Evolutionary conservation across 2,888 invertebrate species (phyloP).

Genomic region (Apoda limacodes): DNA sequence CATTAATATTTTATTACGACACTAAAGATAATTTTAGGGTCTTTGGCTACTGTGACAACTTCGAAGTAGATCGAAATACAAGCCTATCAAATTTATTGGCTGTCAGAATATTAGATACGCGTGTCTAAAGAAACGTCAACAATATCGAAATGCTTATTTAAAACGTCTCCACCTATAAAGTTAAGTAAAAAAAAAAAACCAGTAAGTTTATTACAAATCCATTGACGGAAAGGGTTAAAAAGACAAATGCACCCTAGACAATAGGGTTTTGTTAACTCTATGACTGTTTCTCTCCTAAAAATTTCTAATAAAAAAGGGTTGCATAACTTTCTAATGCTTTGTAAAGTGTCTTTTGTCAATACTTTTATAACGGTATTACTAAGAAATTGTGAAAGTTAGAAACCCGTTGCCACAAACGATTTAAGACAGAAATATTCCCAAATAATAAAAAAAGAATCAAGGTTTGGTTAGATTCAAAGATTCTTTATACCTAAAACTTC

Average conservation of each 20-base stretch:
- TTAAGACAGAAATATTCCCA: no score
- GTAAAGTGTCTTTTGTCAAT: slow-evolving; percentile 52
- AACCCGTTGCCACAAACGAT: slow-evolving; percentile 36
- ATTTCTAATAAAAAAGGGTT: slow-evolving; percentile 62
- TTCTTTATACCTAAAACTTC: not conserved
- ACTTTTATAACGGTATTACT: slow-evolving; percentile 35
- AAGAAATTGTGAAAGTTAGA: slow-evolving; percentile 58
- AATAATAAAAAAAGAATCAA: no score
- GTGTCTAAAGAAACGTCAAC: no score
- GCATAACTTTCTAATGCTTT: slow-evolving; percentile 68
- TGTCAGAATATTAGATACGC: no score
- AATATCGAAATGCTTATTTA: no score
- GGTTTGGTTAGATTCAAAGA: slow-evolving; percentile 18
- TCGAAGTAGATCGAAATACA: slow-evolving; percentile 48
- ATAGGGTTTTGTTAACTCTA: slow-evolving; percentile 27
- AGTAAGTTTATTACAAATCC: slow-evolving; percentile 45
- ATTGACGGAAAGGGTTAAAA: slow-evolving; percentile 61
- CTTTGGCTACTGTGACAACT: slow-evolving; percentile 56
- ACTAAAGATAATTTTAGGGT: slow-evolving; percentile 64
- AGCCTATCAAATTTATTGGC: no score
- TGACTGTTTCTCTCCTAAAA: no score
- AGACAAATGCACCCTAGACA: slow-evolving; percentile 48
- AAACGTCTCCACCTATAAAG: no score
- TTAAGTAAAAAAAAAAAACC: slow-evolving; percentile 38
- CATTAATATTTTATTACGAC: slow-evolving; percentile 63